phyloP scores from a whole-genome alignment of 2,797 vertebrate genomes.

The Hemitrygon akajei region DNA sequence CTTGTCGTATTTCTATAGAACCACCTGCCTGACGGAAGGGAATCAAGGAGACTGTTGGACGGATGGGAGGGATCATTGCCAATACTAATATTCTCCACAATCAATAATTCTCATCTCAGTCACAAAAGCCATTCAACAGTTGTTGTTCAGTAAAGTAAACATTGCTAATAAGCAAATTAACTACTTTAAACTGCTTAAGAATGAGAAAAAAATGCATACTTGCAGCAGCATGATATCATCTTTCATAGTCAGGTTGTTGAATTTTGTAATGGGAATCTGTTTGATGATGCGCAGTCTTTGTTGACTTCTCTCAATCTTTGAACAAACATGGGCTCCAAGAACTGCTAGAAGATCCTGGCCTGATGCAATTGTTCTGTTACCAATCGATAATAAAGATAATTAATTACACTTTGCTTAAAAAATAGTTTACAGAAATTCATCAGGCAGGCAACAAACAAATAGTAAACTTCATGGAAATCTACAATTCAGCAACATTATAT shows the following conservation, averaged over 20 bases:
- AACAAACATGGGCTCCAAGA: slow-evolving; percentile 16
- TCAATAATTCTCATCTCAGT: not conserved
- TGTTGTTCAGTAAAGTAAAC: not conserved
- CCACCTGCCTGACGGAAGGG: too few species aligned
- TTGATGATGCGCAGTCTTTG: not conserved
- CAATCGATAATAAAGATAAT: not conserved
- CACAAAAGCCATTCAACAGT: not conserved
- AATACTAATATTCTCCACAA: not conserved
- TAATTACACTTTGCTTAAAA: not conserved
- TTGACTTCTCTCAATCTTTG: too few species aligned
- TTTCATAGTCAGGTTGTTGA: not conserved
- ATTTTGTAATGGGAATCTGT: not conserved
- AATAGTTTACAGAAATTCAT: not conserved
- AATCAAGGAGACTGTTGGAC: too few species aligned
- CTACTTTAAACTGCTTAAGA: not conserved
- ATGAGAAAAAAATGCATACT: slow-evolving; percentile 23
- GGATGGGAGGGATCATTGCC: not conserved
- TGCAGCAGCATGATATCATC: not conserved
- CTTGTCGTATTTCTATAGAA: too few species aligned
- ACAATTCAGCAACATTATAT: not conserved
- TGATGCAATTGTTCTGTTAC: too few species aligned
- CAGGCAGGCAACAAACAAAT: not conserved
- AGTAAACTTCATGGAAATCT: not conserved
- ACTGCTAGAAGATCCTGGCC: not conserved
- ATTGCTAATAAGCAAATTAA: not conserved